Conservation (phyloP, 1,140 invertebrate genomes). For the Carcinoscorpius rotundicauda region DNA sequence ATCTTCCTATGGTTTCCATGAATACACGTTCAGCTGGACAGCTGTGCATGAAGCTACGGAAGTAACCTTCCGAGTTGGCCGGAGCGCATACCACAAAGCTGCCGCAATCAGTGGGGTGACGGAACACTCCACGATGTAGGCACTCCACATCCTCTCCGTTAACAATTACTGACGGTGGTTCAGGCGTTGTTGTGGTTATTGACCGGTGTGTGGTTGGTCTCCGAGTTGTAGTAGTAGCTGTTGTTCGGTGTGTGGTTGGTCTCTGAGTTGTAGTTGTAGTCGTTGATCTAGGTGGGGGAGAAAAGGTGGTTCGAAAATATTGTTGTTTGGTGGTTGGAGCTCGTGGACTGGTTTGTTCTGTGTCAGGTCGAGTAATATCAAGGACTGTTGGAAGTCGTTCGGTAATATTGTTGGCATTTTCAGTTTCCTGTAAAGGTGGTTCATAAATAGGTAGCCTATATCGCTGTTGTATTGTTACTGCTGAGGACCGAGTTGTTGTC, state of each 20-base stretch:
- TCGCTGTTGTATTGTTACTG: too few species aligned
- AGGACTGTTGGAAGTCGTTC: not conserved
- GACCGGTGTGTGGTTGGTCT: slow-evolving; percentile 19
- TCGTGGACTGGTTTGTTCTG: slow-evolving; percentile 1
- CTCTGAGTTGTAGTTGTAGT: slow-evolving; percentile 9
- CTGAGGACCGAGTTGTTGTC: too few species aligned
- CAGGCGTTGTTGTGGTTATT: slow-evolving; percentile 18
- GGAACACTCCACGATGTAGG: slow-evolving; percentile 24
- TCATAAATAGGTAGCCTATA: too few species aligned
- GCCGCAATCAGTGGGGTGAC: slow-evolving; percentile 25
- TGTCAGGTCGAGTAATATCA: not conserved
- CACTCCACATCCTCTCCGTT: slow-evolving; percentile 22
- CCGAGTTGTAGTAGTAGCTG: slow-evolving; percentile 4
- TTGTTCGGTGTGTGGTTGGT: slow-evolving; percentile 11
- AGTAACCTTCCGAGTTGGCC: slow-evolving; percentile 12
- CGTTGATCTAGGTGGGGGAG: slow-evolving; percentile 6
- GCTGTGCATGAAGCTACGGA: slow-evolving; percentile 23
- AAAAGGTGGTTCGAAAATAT: not conserved
- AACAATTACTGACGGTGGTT: slow-evolving; percentile 17
- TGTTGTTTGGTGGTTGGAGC: too few species aligned
- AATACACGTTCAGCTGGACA: slow-evolving; percentile 26
- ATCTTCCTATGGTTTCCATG: slow-evolving; percentile 15
- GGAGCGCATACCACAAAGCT: slow-evolving; percentile 28
- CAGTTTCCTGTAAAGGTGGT: too few species aligned
- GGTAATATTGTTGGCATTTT: not conserved